Percentiles rank a stretch among this genome's conserved stretches.
Evolutionary conservation across 1,140 invertebrate genomes (phyloP).

Genomic region (Medauroidea extradentata): DNA sequence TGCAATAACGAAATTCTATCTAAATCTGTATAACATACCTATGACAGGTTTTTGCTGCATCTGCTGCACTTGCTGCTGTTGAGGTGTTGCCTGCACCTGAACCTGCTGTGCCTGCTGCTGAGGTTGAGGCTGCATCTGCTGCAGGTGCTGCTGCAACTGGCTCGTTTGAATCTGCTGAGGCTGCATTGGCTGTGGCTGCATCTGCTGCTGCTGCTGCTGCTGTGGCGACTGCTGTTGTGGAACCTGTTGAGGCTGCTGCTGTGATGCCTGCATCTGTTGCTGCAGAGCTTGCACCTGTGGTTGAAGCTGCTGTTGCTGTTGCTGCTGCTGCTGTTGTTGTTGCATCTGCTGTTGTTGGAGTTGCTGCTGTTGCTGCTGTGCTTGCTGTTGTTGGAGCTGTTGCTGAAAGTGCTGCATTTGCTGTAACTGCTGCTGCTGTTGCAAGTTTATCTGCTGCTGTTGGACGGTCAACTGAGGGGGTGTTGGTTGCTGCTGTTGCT

Average conservation of each 20-base stretch:
- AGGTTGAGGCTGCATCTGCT: constrained; percentile 29
- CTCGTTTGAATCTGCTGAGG: constrained; percentile 14
- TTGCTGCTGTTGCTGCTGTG: constrained; percentile 30
- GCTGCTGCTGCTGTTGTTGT: constrained; percentile 1
- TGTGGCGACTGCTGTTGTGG: constrained; percentile 9
- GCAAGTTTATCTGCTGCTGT: constrained; percentile 31
- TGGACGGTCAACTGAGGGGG: constrained; percentile 36
- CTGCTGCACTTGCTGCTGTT: constrained; percentile 28
- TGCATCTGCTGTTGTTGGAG: background rate
- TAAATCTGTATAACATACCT: constrained; percentile 44
- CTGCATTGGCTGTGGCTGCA: constrained; percentile 12
- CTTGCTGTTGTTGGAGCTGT: constrained; percentile 14
- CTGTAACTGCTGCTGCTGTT: constrained; percentile 42
- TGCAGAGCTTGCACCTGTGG: constrained; percentile 17
- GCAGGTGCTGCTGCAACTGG: constrained; percentile 37
- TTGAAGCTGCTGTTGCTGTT: constrained; percentile 22
- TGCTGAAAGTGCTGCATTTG: constrained; percentile 33
- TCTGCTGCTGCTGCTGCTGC: constrained; percentile 19
- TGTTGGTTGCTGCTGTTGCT: constrained; percentile 26
- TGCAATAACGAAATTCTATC: no score
- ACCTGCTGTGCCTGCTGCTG: constrained; percentile 20
- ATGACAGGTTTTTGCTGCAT: constrained; percentile 52
- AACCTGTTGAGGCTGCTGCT: constrained; percentile 19
- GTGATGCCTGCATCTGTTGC: constrained; percentile 16
- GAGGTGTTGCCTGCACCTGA: constrained; percentile 12